Evolutionary conservation across 2,797 vertebrate genomes (phyloP), one percentile per base, ranked within the genome.

Genomic region (Chaenodraco wilsoni): DNA sequence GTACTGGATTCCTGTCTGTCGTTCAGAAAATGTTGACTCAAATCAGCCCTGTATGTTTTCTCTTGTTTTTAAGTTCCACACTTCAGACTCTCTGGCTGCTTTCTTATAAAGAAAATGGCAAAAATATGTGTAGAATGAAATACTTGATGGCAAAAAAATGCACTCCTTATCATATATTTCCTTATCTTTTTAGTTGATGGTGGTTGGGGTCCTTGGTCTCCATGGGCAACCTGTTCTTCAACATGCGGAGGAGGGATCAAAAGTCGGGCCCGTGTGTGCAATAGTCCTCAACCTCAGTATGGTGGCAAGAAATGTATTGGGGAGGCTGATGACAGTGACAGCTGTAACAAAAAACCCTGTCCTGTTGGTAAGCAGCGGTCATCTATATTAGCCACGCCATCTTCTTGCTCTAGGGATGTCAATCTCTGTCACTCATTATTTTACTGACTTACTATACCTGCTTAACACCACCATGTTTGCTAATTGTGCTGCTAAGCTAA

Each of bases 171-270:
- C 1, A 50, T 78, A 23, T 75, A 4, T 57, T 9, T 69, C 9
- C 51, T 15, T 54, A 12, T 69, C 9, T 81, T 87, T 77, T 17
- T 74, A 99, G 98, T 99, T 16, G 96, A 99, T 3, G 98, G 98
- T 9, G 94, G 94, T 74, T 99, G 97, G 97, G 97, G 98, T 69
- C 98, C 97, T 1, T 99, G 98, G 98, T 99, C 98, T 63, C 98
- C 97, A 0, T 99, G 98, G 98, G 98, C 98, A 4, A 90, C 94
- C 61, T 99, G 98, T 84, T 96, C 96, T 0, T 94, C 95, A 54
- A 97, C 97, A 50, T 99, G 98, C 41, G 96, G 95, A 1, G 97
- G 98, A 12, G 98, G 98, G 23, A 83, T 96, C 63, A 96, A 94
- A 54, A 95, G 95, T 72, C 93, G 97, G 4, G 94, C 93, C 0